These are phyloP conservation scores for Molorchus minor DNA, from an alignment of 2,888 invertebrate genomes.

Conservation along the genomic window DNA sequence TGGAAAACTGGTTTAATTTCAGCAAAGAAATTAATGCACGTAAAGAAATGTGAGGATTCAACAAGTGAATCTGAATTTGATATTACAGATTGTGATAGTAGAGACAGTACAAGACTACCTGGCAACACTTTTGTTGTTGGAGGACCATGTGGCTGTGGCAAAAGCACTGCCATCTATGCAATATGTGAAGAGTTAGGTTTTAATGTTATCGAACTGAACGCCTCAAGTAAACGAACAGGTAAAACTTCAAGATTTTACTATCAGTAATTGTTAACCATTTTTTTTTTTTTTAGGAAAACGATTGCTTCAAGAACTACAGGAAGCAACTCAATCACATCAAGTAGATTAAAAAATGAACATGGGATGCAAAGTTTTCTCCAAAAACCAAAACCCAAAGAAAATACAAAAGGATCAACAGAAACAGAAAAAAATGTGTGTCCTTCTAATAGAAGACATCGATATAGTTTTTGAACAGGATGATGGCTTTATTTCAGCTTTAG, in stretches of 20 bases:
- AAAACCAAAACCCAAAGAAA: slow-evolving; percentile 15
- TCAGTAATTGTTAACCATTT: too few species aligned
- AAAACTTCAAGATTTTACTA: too few species aligned
- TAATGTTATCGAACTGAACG: slow-evolving; percentile 91
- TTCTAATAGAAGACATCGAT: slow-evolving; percentile 91
- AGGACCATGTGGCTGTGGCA: slow-evolving; percentile 83
- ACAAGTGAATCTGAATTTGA: slow-evolving; percentile 67
- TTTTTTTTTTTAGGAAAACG: slow-evolving; percentile 64
- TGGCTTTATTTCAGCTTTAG: slow-evolving; percentile 84
- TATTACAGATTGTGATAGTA: slow-evolving; percentile 69
- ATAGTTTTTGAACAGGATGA: slow-evolving; percentile 90
- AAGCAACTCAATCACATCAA: slow-evolving; percentile 93
- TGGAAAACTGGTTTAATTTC: slow-evolving; percentile 76
- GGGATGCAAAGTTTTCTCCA: slow-evolving; percentile 38
- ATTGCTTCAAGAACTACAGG: slow-evolving; percentile 79
- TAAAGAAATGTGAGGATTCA: slow-evolving; percentile 51
- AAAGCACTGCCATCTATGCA: slow-evolving; percentile 88
- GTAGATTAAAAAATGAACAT: slow-evolving; percentile 65
- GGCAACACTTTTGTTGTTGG: slow-evolving; percentile 75
- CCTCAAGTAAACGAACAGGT: slow-evolving; percentile 86
- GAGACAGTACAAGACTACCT: slow-evolving; percentile 65
- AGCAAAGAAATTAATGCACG: slow-evolving; percentile 58
- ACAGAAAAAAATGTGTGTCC: slow-evolving; percentile 81
- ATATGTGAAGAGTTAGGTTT: slow-evolving; percentile 84
- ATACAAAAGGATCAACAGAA: slow-evolving; percentile 53